Evolutionary conservation across 2,797 vertebrate species (phyloP), one percentile per base, ranked within the genome.

Genomic region (Coilia nasus): DNA sequence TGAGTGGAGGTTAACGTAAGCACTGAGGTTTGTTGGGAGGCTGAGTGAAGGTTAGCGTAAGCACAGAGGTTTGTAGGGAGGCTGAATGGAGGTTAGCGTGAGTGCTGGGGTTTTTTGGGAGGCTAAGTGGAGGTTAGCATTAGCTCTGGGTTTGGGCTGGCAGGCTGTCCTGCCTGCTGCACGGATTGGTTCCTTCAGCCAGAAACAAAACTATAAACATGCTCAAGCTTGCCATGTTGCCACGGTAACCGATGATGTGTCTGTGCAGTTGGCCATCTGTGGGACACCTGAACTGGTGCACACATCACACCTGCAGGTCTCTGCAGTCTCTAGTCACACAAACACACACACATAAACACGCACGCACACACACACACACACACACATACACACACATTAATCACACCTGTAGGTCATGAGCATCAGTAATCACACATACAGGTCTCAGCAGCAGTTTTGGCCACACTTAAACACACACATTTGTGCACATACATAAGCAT

Each of bases 171-270:
- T 81, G 75, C 83, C 75, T 82, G 41, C 46, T 50, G 81, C 60
- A 23, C 35, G 64, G 28, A 67, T 54, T 54, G 19, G 78, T 64
- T 60, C 84, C n/a, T 12, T 41, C 31, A 17, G 57, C 78, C 28
- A 60, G 81, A 83, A 87, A 82, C 44, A 50, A 81, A 83, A 62
- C 35, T 67, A 81, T 86, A 82, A 89, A 84, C 86, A 78, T 35
- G 82, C 81, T 85, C 41, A 82, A 81, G 84, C 78, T 57, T 28
- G 62, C 78, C 82, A 35, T 15, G 89, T 90, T 90, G 88, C 88
- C 86, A 82, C 85, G 84, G 89, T 82, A 89, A 90, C 89, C 83
- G 59, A 75, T 25, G 75, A 82, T n/a, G n/a, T 85, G 81, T 86
- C 85, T 87, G 64, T 75, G 57, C 25, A 83, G 83, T 28, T 81